Conservation (phyloP, 2,888 invertebrate genomes). For the Meta bourneti region DNA sequence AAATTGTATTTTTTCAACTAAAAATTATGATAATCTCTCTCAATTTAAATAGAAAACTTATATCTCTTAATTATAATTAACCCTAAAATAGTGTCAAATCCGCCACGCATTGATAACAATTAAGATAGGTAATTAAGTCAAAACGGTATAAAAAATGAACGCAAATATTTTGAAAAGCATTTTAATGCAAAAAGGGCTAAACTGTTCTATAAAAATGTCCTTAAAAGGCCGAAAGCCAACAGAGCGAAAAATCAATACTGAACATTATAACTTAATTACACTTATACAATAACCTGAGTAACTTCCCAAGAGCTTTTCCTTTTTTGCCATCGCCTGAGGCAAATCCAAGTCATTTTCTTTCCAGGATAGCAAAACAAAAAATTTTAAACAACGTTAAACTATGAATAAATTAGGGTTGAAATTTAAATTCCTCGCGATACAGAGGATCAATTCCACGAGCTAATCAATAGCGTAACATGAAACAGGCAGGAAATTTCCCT, state of each 20-base stretch:
- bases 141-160: no score
- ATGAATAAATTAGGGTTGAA: slow-evolving; percentile 57
- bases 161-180: no score
- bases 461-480: slow-evolving; percentile 54
- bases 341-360: slow-evolving; percentile 24
- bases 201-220: no score
- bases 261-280: slow-evolving; percentile 48
- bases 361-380: slow-evolving; percentile 1
- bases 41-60: no score
- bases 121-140: no score
- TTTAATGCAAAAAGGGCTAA: no score
- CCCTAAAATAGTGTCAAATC: no score
- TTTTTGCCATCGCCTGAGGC: slow-evolving; percentile 1
- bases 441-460: slow-evolving; percentile 19
- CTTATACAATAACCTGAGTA: slow-evolving; percentile 33
- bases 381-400: slow-evolving; percentile 1
- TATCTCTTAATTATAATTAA: no score
- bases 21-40: no score
- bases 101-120: no score
- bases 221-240: not conserved
- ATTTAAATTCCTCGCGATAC: slow-evolving; percentile 40
- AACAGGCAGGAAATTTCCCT: slow-evolving; percentile 8
- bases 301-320: slow-evolving; percentile 5
- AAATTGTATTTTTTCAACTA: no score
- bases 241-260: slow-evolving; percentile 17